A percentile compares a stretch with the other conserved stretches of the same genome.
phyloP scores from a whole-genome alignment of 2,888 invertebrate genomes.

The Ephialtes manifestator region DNA sequence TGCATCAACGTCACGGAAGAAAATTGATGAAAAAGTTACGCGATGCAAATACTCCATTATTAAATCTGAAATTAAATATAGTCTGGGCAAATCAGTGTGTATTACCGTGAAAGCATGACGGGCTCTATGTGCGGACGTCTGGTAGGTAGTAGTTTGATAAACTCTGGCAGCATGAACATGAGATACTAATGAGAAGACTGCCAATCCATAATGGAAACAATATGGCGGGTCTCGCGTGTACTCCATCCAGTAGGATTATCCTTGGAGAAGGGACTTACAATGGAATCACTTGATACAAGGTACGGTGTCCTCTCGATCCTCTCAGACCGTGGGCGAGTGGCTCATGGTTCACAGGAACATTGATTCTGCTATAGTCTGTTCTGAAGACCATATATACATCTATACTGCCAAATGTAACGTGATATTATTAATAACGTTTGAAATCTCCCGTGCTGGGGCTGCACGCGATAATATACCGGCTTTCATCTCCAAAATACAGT shows the following conservation, averaged over 20 bases:
- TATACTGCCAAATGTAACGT: constrained; percentile 48
- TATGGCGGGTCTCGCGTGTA: constrained; percentile 39
- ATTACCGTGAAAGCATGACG: background rate
- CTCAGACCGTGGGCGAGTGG: constrained; percentile 7
- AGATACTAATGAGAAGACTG: constrained; percentile 26
- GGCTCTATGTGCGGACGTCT: constrained; percentile 1
- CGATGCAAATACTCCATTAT: too few species aligned
- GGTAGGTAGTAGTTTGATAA: background rate
- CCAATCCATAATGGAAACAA: constrained; percentile 35
- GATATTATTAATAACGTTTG: constrained; percentile 76
- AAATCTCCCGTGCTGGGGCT: constrained; percentile 59
- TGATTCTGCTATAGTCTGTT: constrained; percentile 16
- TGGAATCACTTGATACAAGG: constrained; percentile 70
- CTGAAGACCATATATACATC: background rate
- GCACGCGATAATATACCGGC: constrained; percentile 59
- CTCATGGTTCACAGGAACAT: background rate
- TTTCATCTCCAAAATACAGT: constrained; percentile 52
- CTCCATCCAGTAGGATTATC: constrained; percentile 50
- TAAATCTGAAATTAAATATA: too few species aligned
- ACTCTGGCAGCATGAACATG: background rate
- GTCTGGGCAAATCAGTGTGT: too few species aligned
- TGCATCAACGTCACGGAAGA: too few species aligned
- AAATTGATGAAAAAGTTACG: too few species aligned
- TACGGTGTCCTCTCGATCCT: constrained; percentile 25
- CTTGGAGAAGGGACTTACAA: constrained; percentile 67